Conservation (phyloP, 2,888 invertebrate species). For the Malthinus flaveolus region DNA sequence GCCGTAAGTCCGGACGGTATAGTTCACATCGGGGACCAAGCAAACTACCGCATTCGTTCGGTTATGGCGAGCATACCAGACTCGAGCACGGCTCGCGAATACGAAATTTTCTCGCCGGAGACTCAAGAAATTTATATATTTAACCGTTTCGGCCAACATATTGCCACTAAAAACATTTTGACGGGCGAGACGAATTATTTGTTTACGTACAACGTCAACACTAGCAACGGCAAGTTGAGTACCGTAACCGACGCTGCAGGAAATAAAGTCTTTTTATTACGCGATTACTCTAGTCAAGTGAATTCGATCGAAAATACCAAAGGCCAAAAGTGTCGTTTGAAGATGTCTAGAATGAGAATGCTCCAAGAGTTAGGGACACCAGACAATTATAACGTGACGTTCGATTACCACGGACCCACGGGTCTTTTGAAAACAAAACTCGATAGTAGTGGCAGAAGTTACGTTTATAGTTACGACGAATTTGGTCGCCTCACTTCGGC, state of each 20-base stretch:
- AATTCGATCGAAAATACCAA: conserved; percentile 94
- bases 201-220: conserved; percentile 95
- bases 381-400: conserved; percentile 91
- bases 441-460: conserved; percentile 87
- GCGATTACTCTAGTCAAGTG: conserved; percentile 85
- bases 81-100: conserved; percentile 80
- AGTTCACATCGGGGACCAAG: conserved; percentile 95
- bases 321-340: conserved; percentile 85
- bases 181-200: conserved; percentile 92
- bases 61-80: conserved; percentile 90
- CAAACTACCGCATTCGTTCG: conserved; percentile 83
- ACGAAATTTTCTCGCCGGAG: conserved; percentile 93
- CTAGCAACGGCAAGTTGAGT: conserved; percentile 92
- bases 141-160: conserved; percentile 93
- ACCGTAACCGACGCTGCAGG: conserved; percentile 93
- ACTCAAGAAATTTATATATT: conserved; percentile 94
- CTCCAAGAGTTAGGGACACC: conserved; percentile 88
- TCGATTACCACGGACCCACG: conserved; percentile 90
- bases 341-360: conserved; percentile 92
- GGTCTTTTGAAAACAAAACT: conserved; percentile 86
- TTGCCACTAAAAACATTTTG: conserved; percentile 91
- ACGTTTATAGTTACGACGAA: conserved; percentile 93
- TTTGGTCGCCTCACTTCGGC: conserved; percentile 90
- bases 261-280: conserved; percentile 80
- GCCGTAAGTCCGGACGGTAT: conserved; percentile 93